phyloP scores from a whole-genome alignment of 2,113 vertebrate genomes.

The Pelvicachromis taeniatus region DNA sequence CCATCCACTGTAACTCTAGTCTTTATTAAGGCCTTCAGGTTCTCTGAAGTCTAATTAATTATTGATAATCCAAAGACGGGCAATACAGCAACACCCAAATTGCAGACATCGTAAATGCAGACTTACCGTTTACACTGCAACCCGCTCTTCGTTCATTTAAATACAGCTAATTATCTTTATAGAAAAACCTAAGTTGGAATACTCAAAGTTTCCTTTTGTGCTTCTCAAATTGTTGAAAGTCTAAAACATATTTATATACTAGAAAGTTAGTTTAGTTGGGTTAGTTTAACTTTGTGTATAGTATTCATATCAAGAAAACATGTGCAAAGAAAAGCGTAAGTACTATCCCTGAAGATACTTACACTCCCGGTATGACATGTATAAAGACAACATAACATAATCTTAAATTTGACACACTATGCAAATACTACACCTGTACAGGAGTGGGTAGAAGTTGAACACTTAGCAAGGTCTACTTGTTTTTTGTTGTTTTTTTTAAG shows the following conservation, averaged over 20 bases:
- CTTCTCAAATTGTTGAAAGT: not conserved
- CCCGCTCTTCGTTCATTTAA: not conserved
- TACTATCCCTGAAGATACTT: not conserved
- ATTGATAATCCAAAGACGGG: not conserved
- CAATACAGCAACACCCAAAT: not conserved
- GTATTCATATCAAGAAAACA: not conserved
- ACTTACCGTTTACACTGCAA: not conserved
- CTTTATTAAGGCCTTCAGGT: not conserved
- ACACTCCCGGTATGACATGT: not conserved
- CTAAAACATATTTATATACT: not conserved
- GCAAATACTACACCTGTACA: not conserved
- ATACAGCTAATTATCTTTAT: not conserved
- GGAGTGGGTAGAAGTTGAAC: not conserved
- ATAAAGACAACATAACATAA: not conserved
- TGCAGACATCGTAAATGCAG: not conserved
- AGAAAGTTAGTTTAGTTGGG: not conserved
- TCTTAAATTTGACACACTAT: not conserved
- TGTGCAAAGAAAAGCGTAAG: not conserved
- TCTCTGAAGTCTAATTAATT: not conserved
- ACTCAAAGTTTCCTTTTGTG: not conserved
- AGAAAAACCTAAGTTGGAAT: not conserved
- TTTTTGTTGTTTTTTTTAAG: not conserved
- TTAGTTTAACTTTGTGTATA: not conserved
- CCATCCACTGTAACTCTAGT: not conserved
- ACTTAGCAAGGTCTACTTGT: not conserved